These are phyloP conservation scores for Bryconaethiops microstoma DNA, from an alignment of 2,797 vertebrate species.

Conservation along the genomic window DNA sequence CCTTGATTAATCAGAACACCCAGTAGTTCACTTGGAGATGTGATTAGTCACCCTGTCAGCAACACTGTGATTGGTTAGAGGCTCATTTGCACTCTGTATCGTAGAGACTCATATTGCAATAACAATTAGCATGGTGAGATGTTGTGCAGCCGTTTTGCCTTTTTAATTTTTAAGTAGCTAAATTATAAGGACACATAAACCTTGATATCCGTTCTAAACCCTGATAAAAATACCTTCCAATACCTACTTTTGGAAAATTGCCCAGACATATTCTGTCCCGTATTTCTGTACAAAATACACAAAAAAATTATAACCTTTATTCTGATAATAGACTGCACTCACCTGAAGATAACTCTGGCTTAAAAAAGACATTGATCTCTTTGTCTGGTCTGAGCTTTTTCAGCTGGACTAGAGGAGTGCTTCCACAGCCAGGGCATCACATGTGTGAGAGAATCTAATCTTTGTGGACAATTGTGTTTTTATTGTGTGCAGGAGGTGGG, in stretches of 20 bases:
- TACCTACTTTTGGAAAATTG: neutral
- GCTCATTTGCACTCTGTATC: no score
- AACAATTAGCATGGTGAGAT: no score
- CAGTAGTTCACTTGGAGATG: no score
- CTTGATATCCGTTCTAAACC: neutral
- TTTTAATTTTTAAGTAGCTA: neutral
- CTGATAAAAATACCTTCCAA: neutral
- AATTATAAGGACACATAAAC: neutral
- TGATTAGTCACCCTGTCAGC: no score
- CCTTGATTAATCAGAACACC: no score
- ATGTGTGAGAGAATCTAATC: constrained; percentile 54
- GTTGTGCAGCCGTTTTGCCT: no score
- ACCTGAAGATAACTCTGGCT: constrained; percentile 23
- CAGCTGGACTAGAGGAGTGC: constrained; percentile 37
- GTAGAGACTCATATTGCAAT: no score
- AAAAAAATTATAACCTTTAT: neutral
- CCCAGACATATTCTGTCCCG: neutral
- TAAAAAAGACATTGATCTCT: constrained; percentile 36
- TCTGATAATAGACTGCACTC: neutral
- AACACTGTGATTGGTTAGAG: no score
- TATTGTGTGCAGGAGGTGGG: constrained; percentile 50
- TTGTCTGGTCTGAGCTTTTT: constrained; percentile 34
- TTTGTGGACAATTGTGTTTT: constrained; percentile 53
- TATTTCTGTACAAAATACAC: neutral
- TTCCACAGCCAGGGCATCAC: constrained; percentile 30